A percentile compares a stretch with the other conserved stretches of the same genome.
Conservation (phyloP, 2,797 vertebrate genomes). For the Monodelphis domestica region DNA sequence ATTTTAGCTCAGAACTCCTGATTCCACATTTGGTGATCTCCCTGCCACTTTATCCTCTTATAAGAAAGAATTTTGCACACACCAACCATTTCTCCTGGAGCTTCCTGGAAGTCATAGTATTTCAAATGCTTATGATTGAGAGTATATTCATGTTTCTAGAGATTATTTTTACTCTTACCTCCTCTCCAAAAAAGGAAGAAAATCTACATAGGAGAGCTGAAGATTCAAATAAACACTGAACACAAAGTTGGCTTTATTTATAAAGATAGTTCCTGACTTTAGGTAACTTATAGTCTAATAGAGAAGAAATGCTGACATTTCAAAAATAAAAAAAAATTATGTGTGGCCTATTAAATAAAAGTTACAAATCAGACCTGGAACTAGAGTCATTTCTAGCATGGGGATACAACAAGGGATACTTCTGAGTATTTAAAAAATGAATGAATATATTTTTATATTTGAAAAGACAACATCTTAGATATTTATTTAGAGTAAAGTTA, state of each 20-base stretch:
- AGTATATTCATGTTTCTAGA: not conserved
- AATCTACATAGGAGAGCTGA: not conserved
- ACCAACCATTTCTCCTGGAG: not conserved
- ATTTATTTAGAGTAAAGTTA: not conserved
- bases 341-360: not conserved
- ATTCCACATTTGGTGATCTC: not conserved
- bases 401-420: not conserved
- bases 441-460: not conserved
- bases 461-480: not conserved
- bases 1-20: not conserved
- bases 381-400: not conserved
- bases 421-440: not conserved
- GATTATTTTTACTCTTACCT: not conserved
- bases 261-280: too few species aligned
- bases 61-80: not conserved
- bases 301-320: not conserved
- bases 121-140: not conserved
- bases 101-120: not conserved
- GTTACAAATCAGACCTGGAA: not conserved
- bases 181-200: not conserved
- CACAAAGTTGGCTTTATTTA: not conserved
- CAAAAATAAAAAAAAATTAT: not conserved
- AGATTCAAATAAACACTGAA: not conserved
- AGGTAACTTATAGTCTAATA: too few species aligned
- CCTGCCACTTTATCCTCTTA: too few species aligned